Conservation (phyloP, 2,888 invertebrate species). For the Galeopsomyia nigrocyanea region DNA sequence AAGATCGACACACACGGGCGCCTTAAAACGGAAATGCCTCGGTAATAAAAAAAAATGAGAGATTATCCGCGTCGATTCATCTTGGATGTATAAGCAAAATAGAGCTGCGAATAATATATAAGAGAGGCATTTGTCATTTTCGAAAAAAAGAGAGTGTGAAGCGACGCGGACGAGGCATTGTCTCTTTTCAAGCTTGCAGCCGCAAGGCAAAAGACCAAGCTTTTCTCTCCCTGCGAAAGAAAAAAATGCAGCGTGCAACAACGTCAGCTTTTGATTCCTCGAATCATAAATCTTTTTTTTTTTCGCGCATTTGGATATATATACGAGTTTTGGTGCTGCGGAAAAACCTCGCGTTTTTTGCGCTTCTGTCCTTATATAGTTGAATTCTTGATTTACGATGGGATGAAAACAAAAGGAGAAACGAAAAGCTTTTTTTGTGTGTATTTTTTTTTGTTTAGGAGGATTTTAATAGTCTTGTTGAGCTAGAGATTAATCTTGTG, state of each 20-base stretch:
- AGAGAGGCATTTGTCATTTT: no score
- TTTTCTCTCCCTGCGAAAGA: constrained; percentile 6
- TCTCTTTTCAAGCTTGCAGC: constrained; percentile 17
- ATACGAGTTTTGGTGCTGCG: not conserved
- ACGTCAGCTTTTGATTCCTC: constrained; percentile 4
- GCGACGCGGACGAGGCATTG: not conserved
- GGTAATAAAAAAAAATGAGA: constrained; percentile 9
- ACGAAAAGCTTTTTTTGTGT: no score
- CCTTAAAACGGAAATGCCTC: not conserved
- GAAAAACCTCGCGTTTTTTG: not conserved
- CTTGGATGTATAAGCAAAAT: not conserved
- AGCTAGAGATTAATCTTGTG: no score
- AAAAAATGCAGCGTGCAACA: not conserved
- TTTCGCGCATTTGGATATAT: not conserved
- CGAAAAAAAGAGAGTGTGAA: not conserved
- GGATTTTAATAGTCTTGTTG: no score
- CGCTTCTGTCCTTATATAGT: no score
- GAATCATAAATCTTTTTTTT: constrained; percentile 15
- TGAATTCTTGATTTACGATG: constrained; percentile 1
- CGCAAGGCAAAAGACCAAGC: not conserved
- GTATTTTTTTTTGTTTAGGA: no score
- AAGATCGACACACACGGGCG: not conserved
- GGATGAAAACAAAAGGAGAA: not conserved
- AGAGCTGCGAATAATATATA: not conserved
- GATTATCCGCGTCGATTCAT: constrained; percentile 8